A percentile compares a stretch with the other conserved stretches of the same genome.
Conservation (phyloP, 2,113 vertebrate genomes). For the Azemiops feae region DNA sequence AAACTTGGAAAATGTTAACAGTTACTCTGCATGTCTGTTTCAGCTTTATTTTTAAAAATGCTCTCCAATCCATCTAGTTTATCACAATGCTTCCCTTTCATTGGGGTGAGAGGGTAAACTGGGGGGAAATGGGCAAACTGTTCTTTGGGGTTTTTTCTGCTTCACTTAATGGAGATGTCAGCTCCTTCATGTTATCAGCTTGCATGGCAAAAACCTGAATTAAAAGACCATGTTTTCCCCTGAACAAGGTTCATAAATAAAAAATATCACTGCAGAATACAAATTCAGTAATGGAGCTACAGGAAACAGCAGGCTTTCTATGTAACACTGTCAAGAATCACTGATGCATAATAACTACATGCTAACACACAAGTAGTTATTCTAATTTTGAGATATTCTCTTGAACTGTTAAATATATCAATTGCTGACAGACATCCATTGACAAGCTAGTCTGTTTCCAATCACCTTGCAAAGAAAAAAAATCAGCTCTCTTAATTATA, state of each 20-base stretch:
- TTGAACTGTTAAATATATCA: not conserved
- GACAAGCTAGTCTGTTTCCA: not conserved
- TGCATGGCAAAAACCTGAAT: constrained; percentile 45
- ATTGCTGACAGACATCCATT: not conserved
- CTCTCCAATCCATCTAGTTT: not conserved
- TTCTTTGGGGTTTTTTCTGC: constrained; percentile 45
- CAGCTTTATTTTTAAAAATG: not conserved
- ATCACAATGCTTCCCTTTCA: not conserved
- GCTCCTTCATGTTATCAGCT: constrained; percentile 48
- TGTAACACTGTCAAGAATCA: constrained; percentile 32
- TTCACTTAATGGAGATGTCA: constrained; percentile 48
- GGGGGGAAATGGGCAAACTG: not conserved
- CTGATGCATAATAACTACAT: constrained; percentile 15
- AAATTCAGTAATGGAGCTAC: constrained; percentile 39
- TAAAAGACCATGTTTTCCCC: constrained; percentile 47
- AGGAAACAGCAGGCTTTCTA: constrained; percentile 36
- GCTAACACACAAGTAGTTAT: not conserved
- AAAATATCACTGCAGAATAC: constrained; percentile 41
- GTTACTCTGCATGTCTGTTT: not conserved
- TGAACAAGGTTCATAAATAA: constrained; percentile 61
- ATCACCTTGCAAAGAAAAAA: not conserved
- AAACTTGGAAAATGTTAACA: not conserved
- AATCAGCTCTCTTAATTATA: not conserved
- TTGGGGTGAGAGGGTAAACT: not conserved
- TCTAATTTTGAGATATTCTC: constrained; percentile 15